phyloP scores from a whole-genome alignment of 1,140 invertebrate genomes.

The Apocrypta bakeri region DNA sequence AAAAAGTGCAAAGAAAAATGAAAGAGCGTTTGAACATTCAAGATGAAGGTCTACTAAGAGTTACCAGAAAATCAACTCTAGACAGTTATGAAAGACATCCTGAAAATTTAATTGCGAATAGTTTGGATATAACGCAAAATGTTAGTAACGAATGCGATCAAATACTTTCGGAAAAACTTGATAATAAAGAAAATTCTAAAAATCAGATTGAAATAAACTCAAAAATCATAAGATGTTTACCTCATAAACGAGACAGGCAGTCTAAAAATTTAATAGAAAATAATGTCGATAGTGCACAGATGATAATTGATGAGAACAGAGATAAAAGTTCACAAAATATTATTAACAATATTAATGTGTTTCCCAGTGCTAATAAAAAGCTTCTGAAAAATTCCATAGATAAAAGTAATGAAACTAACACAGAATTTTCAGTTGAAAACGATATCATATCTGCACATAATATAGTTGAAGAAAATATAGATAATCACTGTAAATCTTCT shows the following conservation, averaged over 20 bases:
- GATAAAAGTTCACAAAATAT: slow-evolving; percentile 4
- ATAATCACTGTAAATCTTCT: background rate
- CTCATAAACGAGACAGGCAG: slow-evolving; percentile 3
- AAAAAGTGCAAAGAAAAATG: background rate
- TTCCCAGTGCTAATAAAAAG: background rate
- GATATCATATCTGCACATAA: background rate
- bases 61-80: slow-evolving; percentile 3
- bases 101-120: slow-evolving; percentile 12
- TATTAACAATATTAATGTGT: background rate
- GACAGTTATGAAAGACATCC: slow-evolving; percentile 4
- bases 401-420: slow-evolving; percentile 8
- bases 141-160: background rate
- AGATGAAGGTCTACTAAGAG: background rate
- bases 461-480: slow-evolving; percentile 29
- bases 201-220: slow-evolving; percentile 7
- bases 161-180: slow-evolving; percentile 11
- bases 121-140: slow-evolving; percentile 1
- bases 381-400: slow-evolving; percentile 9
- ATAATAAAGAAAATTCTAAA: slow-evolving; percentile 47
- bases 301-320: background rate
- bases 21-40: slow-evolving; percentile 12
- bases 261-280: slow-evolving; percentile 30
- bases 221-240: slow-evolving; percentile 13
- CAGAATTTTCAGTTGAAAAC: slow-evolving; percentile 11
- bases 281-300: background rate